Percentiles rank a stretch among this genome's conserved stretches.
phyloP scores from a whole-genome alignment of 2,888 invertebrate genomes.

The Andrena fulva region DNA sequence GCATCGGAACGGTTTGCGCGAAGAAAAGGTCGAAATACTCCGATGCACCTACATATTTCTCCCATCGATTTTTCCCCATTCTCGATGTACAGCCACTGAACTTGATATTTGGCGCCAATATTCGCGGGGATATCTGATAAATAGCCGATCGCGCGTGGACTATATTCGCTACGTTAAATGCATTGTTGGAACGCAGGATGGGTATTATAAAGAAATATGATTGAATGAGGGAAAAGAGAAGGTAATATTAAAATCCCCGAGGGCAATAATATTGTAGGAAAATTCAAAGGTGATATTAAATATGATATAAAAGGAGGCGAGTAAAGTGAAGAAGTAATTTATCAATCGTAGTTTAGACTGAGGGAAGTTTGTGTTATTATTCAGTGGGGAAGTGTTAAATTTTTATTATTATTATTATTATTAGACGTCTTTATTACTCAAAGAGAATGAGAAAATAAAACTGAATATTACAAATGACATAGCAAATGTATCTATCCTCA shows the following conservation, averaged over 20 bases:
- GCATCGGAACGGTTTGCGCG: background rate
- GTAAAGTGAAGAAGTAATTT: no score
- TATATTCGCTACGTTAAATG: background rate
- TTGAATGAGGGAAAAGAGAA: background rate
- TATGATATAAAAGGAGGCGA: no score
- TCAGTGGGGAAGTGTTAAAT: background rate
- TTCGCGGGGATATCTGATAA: background rate
- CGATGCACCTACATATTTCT: background rate
- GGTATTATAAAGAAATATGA: background rate
- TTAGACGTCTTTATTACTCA: no score
- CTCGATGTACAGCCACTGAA: background rate
- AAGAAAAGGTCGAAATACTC: slow-evolving; percentile 1
- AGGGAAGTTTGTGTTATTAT: no score
- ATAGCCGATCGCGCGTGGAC: background rate
- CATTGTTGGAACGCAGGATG: background rate
- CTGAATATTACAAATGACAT: no score
- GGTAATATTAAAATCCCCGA: no score
- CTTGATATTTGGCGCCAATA: background rate
- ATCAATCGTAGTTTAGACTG: no score
- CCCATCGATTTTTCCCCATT: background rate
- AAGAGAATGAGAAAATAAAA: no score
- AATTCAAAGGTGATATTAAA: no score
- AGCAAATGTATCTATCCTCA: background rate
- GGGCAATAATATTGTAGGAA: no score
- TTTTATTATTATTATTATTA: no score